Percentiles rank a stretch among this genome's conserved stretches.
phyloP scores from a whole-genome alignment of 2,113 vertebrate genomes.

The Euleptes europaea region DNA sequence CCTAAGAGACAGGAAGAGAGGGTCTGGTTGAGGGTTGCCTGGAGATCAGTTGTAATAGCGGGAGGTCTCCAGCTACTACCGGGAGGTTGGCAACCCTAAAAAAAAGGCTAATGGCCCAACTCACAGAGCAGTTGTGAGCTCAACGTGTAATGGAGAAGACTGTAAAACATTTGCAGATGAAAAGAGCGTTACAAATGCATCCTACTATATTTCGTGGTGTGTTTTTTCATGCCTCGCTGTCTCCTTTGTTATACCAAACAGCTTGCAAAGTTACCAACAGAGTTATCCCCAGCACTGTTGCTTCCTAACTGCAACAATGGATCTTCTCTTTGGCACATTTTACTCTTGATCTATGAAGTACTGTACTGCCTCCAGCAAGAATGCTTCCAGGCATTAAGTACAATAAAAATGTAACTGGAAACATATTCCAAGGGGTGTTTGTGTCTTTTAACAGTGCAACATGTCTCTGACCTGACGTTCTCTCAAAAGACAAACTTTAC shows the following conservation, averaged over 20 bases:
- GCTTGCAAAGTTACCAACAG: neutral
- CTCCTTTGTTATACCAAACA: neutral
- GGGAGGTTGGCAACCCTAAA: too few species aligned
- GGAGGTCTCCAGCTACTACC: too few species aligned
- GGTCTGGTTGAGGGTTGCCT: too few species aligned
- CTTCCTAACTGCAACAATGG: neutral
- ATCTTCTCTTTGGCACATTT: neutral
- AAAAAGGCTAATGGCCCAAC: neutral
- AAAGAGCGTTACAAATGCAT: neutral
- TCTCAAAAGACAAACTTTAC: neutral
- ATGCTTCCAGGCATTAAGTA: neutral
- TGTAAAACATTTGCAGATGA: neutral
- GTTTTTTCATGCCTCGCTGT: neutral
- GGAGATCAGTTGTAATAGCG: too few species aligned
- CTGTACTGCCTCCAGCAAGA: neutral
- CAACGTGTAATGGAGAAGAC: neutral
- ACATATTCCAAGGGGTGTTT: neutral
- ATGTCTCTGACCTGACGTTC: neutral
- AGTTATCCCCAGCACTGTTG: neutral
- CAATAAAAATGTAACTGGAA: constrained; percentile 15
- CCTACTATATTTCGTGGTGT: rapidly evolving
- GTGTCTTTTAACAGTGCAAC: neutral
- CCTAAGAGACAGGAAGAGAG: too few species aligned
- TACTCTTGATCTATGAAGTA: neutral
- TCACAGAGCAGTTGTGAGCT: neutral